Base-by-base conservation (phyloP, 2,113 vertebrate genomes). In the Onychorhynchus coronatus region DNA sequence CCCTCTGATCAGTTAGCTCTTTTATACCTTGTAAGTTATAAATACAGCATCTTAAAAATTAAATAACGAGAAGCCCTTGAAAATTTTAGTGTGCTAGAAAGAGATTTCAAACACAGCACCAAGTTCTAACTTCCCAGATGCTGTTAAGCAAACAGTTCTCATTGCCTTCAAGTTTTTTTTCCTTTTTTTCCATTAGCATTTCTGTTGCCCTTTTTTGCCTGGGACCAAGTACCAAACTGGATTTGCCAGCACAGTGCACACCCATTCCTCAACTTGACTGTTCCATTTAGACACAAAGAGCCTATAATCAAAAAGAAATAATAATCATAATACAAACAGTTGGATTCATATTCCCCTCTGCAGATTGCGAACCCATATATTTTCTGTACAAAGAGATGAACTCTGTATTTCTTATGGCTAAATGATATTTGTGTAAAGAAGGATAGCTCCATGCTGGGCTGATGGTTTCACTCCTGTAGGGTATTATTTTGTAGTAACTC, bases 241-340 rank as follows among this genome's bases (percentile, higher is more conserved):
- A 85, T 75, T 81, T 82, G 35, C 53, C 72, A 72, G 39, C 72
- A 65, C 65, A 79, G 33, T 31, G 70, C 21, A 50, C 28, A 47
- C 37, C 74, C 70, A 62, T 53, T 74, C 86, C 81, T 65, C 35
- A 28, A 33, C 78, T 15, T 50, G 58, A 70, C 47, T 66, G 35
- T 5, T 94, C 44, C 46, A 58, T 33, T 76, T 62, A 66, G 55
- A 68, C 63, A 73, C 50, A 49, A 92, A 71, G 46, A 85, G 65
- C 58, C 73, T 76, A 89, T 72, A 92, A 87, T 75, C 75, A 77
- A 85, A 66, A 71, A 74, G 46, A 78, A 94, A 93, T 86, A 73
- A 93, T 89, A 19, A 79, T 78, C 68, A 41, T 78, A 86, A 92
- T 44, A 63, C 30, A 44, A 88, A 89, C 35, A 75, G 56, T 65